phyloP scores from a whole-genome alignment of 1,140 invertebrate species.

The Heterodera schachtii region DNA sequence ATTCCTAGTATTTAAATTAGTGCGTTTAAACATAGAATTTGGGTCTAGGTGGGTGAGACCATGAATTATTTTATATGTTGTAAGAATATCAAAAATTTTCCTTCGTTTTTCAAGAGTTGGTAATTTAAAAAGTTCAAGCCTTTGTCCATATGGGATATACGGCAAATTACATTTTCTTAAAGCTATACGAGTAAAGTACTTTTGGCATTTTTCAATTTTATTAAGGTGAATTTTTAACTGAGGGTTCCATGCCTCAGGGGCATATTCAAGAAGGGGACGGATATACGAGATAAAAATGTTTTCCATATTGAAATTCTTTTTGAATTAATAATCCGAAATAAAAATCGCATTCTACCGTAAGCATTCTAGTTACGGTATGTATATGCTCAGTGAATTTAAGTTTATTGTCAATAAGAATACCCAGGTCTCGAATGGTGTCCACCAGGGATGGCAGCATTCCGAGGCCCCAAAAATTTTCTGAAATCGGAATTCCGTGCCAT shows the following conservation, averaged over 20 bases:
- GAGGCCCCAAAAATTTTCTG: too few species aligned
- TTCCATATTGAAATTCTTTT: background rate
- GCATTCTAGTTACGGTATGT: background rate
- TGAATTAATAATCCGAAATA: too few species aligned
- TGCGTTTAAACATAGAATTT: background rate
- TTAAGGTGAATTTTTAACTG: background rate
- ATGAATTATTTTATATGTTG: background rate
- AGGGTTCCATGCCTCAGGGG: background rate
- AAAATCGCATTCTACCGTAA: background rate
- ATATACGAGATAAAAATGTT: background rate
- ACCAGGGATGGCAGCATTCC: too few species aligned
- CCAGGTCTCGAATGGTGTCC: background rate
- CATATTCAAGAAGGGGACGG: background rate
- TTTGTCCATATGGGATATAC: background rate
- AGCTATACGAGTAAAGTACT: background rate
- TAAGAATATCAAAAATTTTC: background rate
- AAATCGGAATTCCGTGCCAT: too few species aligned
- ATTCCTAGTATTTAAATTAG: too few species aligned
- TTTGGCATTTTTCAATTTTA: background rate
- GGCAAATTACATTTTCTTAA: background rate
- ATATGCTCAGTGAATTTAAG: slow-evolving; percentile 2
- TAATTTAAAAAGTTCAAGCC: background rate
- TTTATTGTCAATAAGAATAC: slow-evolving; percentile 2
- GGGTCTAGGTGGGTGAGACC: background rate
- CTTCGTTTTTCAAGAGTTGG: background rate